Conservation (phyloP, 2,113 vertebrate species). For the Dermatemys mawii region DNA sequence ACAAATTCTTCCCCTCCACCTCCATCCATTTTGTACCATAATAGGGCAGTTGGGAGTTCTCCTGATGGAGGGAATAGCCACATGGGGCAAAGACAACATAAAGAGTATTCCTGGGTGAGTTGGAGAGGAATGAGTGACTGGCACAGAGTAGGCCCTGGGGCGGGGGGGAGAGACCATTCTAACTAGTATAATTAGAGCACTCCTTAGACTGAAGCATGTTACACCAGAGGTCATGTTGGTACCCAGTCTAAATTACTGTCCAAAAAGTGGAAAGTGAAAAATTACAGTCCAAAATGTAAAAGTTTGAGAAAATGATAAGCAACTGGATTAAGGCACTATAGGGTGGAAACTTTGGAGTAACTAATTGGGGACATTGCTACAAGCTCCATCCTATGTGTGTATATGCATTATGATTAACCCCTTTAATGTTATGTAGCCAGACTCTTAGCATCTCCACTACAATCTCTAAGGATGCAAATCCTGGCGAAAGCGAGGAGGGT, state of each 20-base stretch:
- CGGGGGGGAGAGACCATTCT: conserved; percentile 51
- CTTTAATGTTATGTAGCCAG: neutral
- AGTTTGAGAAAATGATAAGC: conserved; percentile 13
- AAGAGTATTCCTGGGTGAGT: conserved; percentile 72
- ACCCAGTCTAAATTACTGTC: conserved; percentile 42
- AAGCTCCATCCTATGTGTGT: neutral
- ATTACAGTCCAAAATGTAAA: neutral
- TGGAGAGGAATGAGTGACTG: conserved; percentile 64
- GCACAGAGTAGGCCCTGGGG: conserved; percentile 66
- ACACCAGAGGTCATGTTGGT: conserved; percentile 71
- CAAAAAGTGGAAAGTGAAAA: conserved; percentile 36
- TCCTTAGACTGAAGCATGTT: conserved; percentile 57
- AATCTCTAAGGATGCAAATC: neutral
- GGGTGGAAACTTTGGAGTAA: neutral
- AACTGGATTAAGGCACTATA: neutral
- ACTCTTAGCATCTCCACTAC: neutral
- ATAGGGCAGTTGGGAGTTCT: conserved; percentile 63
- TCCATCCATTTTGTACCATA: conserved; percentile 56
- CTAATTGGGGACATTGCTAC: neutral
- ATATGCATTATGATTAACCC: neutral
- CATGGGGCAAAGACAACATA: conserved; percentile 60
- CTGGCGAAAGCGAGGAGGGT: neutral
- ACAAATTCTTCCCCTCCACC: conserved; percentile 25
- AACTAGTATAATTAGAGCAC: conserved; percentile 71
- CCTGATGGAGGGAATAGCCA: conserved; percentile 61